Evolutionary conservation across 2,797 vertebrate species (phyloP).

Genomic region (Morus bassanus): DNA sequence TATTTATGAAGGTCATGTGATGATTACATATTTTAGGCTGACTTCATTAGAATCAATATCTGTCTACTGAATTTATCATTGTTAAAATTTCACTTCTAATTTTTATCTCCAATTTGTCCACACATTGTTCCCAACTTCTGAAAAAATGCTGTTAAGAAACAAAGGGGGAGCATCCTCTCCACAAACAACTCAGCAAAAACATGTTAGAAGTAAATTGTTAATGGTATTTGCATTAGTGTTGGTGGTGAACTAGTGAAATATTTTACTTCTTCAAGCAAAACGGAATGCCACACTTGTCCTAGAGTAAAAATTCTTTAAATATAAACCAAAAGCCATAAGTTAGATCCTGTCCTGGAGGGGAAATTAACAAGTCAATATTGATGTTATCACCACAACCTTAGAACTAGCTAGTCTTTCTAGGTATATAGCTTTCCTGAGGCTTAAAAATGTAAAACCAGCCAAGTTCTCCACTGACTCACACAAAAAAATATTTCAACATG

Average conservation of each 20-base stretch:
- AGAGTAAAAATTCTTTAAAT: not conserved
- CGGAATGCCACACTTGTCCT: not conserved
- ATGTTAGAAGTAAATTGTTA: not conserved
- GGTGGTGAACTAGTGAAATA: not conserved
- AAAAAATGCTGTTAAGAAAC: not conserved
- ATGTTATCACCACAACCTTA: not conserved
- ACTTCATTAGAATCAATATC: not conserved
- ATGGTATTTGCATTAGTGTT: not conserved
- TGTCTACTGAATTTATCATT: not conserved
- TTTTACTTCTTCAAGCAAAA: not conserved
- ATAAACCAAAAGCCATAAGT: not conserved
- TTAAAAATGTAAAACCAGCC: not conserved
- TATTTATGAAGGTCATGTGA: not conserved
- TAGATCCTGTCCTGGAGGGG: not conserved
- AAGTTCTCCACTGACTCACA: not conserved
- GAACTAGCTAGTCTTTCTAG: not conserved
- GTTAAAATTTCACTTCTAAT: not conserved
- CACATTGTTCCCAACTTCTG: not conserved
- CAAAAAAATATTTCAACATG: not conserved
- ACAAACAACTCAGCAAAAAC: not conserved
- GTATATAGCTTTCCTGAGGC: not conserved
- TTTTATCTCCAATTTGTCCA: not conserved
- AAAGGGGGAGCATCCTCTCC: not conserved
- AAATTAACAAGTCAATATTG: not conserved
- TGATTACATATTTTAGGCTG: not conserved